Conservation (phyloP, 1,140 invertebrate species). For the Cyphomyrmex costatus region DNA sequence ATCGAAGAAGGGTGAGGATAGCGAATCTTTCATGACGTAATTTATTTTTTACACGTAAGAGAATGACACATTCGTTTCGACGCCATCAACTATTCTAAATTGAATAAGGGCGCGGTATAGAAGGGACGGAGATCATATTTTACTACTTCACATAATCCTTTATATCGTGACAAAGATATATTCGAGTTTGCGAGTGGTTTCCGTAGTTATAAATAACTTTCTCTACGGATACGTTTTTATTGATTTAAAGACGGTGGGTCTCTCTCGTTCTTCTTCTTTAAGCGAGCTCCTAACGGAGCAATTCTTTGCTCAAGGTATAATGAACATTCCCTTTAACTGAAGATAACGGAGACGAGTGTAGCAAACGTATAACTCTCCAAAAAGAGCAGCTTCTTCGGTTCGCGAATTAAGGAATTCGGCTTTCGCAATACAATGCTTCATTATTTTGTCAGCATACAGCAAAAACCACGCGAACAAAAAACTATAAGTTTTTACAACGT, state of each 20-base stretch:
- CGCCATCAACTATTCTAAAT: neutral
- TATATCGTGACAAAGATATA: neutral
- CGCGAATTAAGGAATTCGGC: neutral
- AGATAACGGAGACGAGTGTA: neutral
- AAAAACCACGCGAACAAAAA: neutral
- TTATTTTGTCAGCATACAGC: no score
- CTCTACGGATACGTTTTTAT: constrained; percentile 5
- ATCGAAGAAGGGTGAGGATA: constrained; percentile 76
- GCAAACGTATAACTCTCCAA: neutral
- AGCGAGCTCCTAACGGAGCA: neutral
- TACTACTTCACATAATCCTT: neutral
- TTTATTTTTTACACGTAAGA: neutral
- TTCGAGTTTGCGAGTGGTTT: constrained; percentile 15
- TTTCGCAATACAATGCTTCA: neutral
- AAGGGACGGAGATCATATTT: neutral
- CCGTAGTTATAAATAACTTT: neutral
- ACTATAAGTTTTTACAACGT: constrained; percentile 5
- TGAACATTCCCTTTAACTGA: neutral
- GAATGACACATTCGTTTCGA: neutral
- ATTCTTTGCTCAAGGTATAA: neutral
- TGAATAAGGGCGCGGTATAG: neutral
- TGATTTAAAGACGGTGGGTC: neutral
- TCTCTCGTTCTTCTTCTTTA: constrained; percentile 8
- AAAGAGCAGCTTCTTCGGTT: neutral
- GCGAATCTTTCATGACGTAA: neutral